phyloP scores from a whole-genome alignment of 2,113 vertebrate genomes.

The Nannobrachium achirus region DNA sequence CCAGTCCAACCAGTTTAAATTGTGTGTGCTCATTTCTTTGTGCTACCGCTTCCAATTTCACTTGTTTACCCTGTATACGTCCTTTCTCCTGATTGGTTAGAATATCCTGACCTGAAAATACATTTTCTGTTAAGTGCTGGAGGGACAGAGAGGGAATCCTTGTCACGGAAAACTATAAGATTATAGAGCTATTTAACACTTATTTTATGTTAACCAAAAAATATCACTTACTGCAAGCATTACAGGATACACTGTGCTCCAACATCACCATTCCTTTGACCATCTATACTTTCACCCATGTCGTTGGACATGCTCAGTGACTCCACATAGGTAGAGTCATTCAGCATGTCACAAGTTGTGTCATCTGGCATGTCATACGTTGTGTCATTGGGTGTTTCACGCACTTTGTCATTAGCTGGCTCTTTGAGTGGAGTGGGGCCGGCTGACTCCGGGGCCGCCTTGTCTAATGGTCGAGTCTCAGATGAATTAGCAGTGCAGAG shows the following conservation, averaged over 20 bases:
- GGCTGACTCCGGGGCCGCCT: constrained; percentile 56
- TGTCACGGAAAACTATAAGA: too few species aligned
- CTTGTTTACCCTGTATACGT: too few species aligned
- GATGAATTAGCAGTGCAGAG: constrained; percentile 47
- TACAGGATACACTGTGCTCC: constrained; percentile 72
- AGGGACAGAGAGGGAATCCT: too few species aligned
- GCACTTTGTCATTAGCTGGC: constrained; percentile 49
- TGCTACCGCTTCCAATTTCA: too few species aligned
- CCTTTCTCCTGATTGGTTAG: too few species aligned
- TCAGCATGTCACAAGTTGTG: constrained; percentile 63
- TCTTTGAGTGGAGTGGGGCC: constrained; percentile 46
- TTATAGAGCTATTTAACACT: too few species aligned
- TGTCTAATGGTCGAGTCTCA: constrained; percentile 52
- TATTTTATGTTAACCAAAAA: too few species aligned
- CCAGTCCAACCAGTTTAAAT: too few species aligned
- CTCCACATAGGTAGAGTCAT: constrained; percentile 43
- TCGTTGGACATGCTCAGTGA: constrained; percentile 27
- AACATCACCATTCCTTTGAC: constrained; percentile 67
- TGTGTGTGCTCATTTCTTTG: too few species aligned
- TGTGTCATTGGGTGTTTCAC: constrained; percentile 60
- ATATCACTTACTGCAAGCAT: constrained; percentile 48
- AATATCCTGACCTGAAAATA: too few species aligned
- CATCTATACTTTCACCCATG: constrained; percentile 9
- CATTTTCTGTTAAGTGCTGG: too few species aligned
- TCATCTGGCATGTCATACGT: constrained; percentile 52